These are phyloP conservation scores for Origma solitaria DNA, from an alignment of 2,113 vertebrate species.

Conservation along the genomic window DNA sequence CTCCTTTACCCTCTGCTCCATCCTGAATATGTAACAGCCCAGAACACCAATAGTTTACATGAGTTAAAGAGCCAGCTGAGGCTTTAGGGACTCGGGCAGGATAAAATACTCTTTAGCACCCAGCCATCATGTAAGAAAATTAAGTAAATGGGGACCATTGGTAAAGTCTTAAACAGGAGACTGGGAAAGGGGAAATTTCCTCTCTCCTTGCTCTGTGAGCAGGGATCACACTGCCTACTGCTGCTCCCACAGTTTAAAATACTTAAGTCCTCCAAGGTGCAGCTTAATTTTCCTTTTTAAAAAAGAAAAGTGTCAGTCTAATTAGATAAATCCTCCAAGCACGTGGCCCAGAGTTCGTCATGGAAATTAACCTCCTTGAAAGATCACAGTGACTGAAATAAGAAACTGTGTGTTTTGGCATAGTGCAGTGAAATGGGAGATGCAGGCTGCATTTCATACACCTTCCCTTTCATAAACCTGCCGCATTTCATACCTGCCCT, in stretches of 20 bases:
- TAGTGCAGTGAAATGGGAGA: slow-evolving; percentile 76
- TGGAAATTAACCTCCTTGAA: slow-evolving; percentile 84
- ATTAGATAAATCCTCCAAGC: slow-evolving; percentile 82
- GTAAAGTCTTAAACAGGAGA: neutral
- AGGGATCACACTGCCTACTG: slow-evolving; percentile 25
- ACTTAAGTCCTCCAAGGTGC: slow-evolving; percentile 67
- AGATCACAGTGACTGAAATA: slow-evolving; percentile 81
- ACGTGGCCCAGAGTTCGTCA: slow-evolving; percentile 79
- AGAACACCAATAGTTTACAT: neutral
- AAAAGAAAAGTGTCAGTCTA: slow-evolving; percentile 78
- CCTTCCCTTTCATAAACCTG: slow-evolving; percentile 70
- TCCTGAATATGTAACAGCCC: neutral
- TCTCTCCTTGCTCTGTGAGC: neutral
- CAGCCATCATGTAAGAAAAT: neutral
- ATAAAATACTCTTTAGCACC: slow-evolving; percentile 16
- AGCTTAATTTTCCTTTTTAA: slow-evolving; percentile 73
- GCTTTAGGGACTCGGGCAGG: slow-evolving; percentile 22
- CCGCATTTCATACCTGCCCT: slow-evolving; percentile 43
- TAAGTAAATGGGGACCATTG: neutral
- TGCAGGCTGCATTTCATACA: slow-evolving; percentile 71
- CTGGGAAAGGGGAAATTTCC: slow-evolving; percentile 1
- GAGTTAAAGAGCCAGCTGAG: slow-evolving; percentile 21
- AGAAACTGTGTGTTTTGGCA: slow-evolving; percentile 76
- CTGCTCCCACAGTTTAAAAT: slow-evolving; percentile 62
- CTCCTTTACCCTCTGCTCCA: slow-evolving; percentile 10